Base-by-base conservation (phyloP, 1,140 invertebrate genomes). In the Akabosia matsudoensis region DNA sequence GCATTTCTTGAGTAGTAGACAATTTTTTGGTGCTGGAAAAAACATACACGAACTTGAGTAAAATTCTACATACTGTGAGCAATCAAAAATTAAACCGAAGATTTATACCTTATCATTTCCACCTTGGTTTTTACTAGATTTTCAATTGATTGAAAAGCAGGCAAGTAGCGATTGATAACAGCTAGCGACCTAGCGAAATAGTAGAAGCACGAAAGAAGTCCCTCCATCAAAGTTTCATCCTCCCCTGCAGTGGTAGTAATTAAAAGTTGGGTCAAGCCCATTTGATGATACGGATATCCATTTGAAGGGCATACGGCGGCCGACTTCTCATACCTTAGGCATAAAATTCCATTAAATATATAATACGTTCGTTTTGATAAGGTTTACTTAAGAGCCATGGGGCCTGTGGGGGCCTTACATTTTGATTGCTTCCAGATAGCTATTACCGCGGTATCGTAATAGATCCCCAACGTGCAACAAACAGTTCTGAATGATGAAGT, bases 401-500 rank as follows among this genome's bases (percentile, higher is more conserved):
- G 54, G 13, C 3, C 28, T 67, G 61, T 14, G 7, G 1, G 13
- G 3, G 13, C 45, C 64, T 79, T 79, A 81, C 80, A 81, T 81
- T 73, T 79, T 81, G 33, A 79, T 70, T 3, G 80, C 80, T 67
- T 81, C 80, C 4, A 70, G 16, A 45, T 45, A 72, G 22, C 75
- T 76, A 45, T 70, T 78, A n/a, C 78, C 78, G 45, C 78, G 74
- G 52, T 81, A 81, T 22, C 80, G 71, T 0, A 81, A 70, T 33
- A 81, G 64, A 52, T 81, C 80, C 13, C 80, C 80, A 34, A 81
- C 77, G 70, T 76, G 80, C 14, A 81, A 31, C 70, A 81, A 70
- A 18, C 76, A 81, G 51, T 81, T 81, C 76, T 81, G 80, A 73
- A 81, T 79, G 26, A 81, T 79, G 70, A 78, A 81, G 72, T 81